Base-by-base conservation (phyloP, 1,140 invertebrate species). In the Bombus sibiricus region DNA sequence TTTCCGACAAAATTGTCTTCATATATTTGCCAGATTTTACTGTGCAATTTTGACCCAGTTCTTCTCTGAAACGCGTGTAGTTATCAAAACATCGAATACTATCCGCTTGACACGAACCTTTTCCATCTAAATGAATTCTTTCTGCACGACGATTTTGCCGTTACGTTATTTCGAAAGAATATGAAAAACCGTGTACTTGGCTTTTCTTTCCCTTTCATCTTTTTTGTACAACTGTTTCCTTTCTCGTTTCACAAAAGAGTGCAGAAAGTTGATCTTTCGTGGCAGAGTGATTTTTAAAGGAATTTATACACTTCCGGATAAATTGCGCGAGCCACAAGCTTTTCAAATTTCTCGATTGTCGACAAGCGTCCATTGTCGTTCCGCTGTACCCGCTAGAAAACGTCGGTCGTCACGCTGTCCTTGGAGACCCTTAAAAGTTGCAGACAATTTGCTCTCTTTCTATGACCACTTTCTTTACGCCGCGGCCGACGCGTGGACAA, bases 41-140 rank as follows among this genome's bases (percentile, higher is more conserved):
- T 8, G 25, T 53, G 32, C 76, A 47, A 75, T 82, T 82, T 66
- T 75, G 41, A 82, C 81, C 81, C 81, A 66, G 71, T 82, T 81
- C 25, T 22, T 22, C 62, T 28, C 13, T n/a, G 28, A 64, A 64
- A 75, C 41, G 10, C 59, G 37, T 8, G 6, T 28, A 4, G 25
- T 39, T 64, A 41, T 77, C 75, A 18, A 77, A 77, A 78, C 25
- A 37, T n/a, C 25, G 28, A 1, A 32, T 39, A 77, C 13, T 6
- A 9, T 57, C 13, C 57, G 75, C 37, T n/a, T 62, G 13, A 32
- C n/a, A 13, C 41, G 69, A 47, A 18, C 41, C 18, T 18, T 71
- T 18, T 6, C 69, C 12, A n/a, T 25, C 15, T 2, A 32, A 73
- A 22, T 73, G 39, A 73, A 73, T n/a, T n/a, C 64, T 62, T 62